Base-by-base conservation (phyloP, 2,113 vertebrate species). In the Ophthalmolycus amberensis region DNA sequence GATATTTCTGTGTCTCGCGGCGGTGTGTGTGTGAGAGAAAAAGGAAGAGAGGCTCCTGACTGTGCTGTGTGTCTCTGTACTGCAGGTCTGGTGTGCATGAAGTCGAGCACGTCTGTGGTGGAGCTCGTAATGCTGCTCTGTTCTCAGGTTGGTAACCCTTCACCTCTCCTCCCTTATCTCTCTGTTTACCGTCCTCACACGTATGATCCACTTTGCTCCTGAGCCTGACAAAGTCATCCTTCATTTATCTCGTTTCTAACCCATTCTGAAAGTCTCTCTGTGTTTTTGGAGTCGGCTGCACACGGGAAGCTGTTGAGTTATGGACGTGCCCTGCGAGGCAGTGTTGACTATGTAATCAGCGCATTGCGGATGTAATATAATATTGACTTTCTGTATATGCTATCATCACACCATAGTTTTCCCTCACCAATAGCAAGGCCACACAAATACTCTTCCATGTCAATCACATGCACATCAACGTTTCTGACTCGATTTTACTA, bases 91-190 rank as follows among this genome's bases (percentile, higher is more conserved):
- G 98, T 99, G 69, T 99, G 98, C 67, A 99, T 99, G 98, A 99
- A 99, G 92, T 99, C 98, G 1, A 99, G 98, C 92, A 99, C 98
- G 0, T 99, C 98, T 0, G 98, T 99, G 87, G 98, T 99, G 80
- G 98, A 99, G 91, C 95, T 99, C 2, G 98, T 99, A 27, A 99
- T 99, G 98, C 95, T 99, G 93, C 97, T 99, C 81, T 99, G 98
- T 93, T 99, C 98, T 79, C 98, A 99, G 97, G 98, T 99, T 93
- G 85, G 94, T 82, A 59, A 8, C 8, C 74, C 60, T 44, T 71
- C 62, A 29, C 25, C 18, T 34, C 38, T 37, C 16, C 18, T 66
- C 50, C 44, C 40, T 34, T 18, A 15, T 34, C 40, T 54, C 22
- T 63, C 50, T 37, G 1, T 79, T 5, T 38, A 18, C 46, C 52